Evolutionary conservation across 2,888 invertebrate genomes (phyloP), one percentile per base, ranked within the genome.

Genomic region (Lymantria monacha): DNA sequence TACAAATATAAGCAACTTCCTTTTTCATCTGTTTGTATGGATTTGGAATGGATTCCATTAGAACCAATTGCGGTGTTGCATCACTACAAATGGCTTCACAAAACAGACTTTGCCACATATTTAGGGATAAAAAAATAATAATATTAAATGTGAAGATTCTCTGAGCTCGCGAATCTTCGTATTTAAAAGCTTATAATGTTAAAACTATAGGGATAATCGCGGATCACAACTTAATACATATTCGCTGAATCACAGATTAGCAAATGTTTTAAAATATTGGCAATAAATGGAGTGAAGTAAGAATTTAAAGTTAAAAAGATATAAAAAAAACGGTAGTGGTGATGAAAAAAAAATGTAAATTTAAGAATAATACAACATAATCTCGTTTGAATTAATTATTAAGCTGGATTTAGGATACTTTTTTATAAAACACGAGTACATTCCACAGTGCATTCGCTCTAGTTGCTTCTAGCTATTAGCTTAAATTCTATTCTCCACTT

Each of bases 201-300:
- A 76, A 69, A 74, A 77, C 72, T 80, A 83, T 89, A 87, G 86
- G 86, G 84, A 80, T 76, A 83, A 83, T 87, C 83, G 88, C 87
- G 84, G 74, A 84, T 89, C 89, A 91, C 90, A 90, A 91, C 86
- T 89, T 91, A 88, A 85, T 83, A 85, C 69, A 70, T 89, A 83
- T 87, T 87, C 80, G 87, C 82, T 71, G 83, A 72, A 79, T 87
- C 90, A 85, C 81, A 72, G 79, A 74, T 65, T 65, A 73, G 65
- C 73, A 66, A n/a, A 72, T 73, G 59, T 65, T 63, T 66, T 3
- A 84, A 80, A 7, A 59, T 78, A 81, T 85, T 85, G 86, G 87
- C 87, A 87, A 89, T 88, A 87, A 89, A 82, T 64, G 70, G 73
- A 73, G 69, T 44, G 71, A 76, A 77, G 68, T 33, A 61, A 52